Evolutionary conservation across 2,797 vertebrate species (phyloP), one percentile per base, ranked within the genome.

Genomic region (Diglossa cyanea): DNA sequence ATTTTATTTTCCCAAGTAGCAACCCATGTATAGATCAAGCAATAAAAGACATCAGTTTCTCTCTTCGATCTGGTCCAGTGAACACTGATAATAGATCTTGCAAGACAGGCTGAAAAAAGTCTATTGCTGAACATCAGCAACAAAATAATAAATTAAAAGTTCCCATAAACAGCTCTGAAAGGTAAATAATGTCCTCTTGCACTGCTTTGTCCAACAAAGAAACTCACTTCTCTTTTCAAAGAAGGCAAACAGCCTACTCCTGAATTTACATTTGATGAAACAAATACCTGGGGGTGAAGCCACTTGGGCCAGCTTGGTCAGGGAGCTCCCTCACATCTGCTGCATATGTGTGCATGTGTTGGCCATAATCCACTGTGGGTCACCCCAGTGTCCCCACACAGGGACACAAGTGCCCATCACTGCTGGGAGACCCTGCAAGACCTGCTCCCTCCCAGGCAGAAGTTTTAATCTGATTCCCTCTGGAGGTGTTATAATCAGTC

Each of bases 81-180:
- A 92, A 65, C 86, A 93, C 42, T 6, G 1, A 84, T 73, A 93
- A 96, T 88, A 90, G 76, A 78, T 93, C 73, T 94, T 86, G 39
- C 45, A 88, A 94, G 89, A 90, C 62, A 73, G 50, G 58, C 40
- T 88, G 87, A 90, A 72, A 88, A 81, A 91, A 67, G 66, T 71
- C 73, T 81, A 45, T 78, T 93, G 84, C 82, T 57, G 82, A 91
- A 86, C 63, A 79, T 61, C 76, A 84, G 76, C 82, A 76, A 91
- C 1, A 35, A 96, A 94, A 94, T 88, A 88, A 86, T 88, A 90
- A 95, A 96, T 94, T 93, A 93, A 86, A 95, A 94, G 87, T 84
- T 93, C 82, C 78, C 66, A 66, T 63, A 72, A 91, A 72, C 54
- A 94, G 51, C 45, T 45, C 48, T 70, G 19, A 57, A 81, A 86